Evolutionary conservation across 2,113 vertebrate genomes (phyloP), one percentile per base, ranked within the genome.

Genomic region (Campylomormyrus tamandua): DNA sequence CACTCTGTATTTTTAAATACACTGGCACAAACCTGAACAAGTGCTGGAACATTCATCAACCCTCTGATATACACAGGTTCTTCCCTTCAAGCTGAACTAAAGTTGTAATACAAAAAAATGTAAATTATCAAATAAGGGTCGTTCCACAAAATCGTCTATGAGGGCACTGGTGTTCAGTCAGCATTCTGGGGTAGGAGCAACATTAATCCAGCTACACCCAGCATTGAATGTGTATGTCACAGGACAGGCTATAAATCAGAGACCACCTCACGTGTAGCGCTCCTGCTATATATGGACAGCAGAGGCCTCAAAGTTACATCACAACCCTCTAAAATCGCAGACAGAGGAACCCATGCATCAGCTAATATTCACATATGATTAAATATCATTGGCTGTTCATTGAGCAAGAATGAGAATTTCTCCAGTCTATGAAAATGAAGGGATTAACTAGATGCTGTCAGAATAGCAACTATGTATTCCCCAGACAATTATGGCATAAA

Each of bases 61-160:
- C 74, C 21, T 58, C 45, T 17, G 6, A 49, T 53, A 27, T 31
- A 90, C 50, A 62, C 4, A 50, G 48, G 6, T 27, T 19, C 27
- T 80, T 88, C 46, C 70, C 49, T 58, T 83, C 66, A 88, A 49
- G 90, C 48, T 90, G 66, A 90, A 80, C 48, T 52, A 45, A 77
- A 87, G 84, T 85, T 90, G 62, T 87, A 87, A 90, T 90, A 90
- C 15, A 90, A 21, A 90, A 50, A 87, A 7, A 56, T 56, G 11
- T 27, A 56, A 42, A 49, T 85, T 24, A 90, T 24, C 39, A 90
- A 90, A 90, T 83, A 90, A 21, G 86, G 86, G 17, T 87, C 31
- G 10, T 66, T 66, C 3, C n/a, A 66, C 62, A 1, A 66, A 66
- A 66, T 66, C 62, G 2, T 66, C 62, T 66, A 31, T n/a, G 62